These are phyloP conservation scores for Drosophila carrolli DNA, from an alignment of 1,140 invertebrate species.

Conservation along the genomic window DNA sequence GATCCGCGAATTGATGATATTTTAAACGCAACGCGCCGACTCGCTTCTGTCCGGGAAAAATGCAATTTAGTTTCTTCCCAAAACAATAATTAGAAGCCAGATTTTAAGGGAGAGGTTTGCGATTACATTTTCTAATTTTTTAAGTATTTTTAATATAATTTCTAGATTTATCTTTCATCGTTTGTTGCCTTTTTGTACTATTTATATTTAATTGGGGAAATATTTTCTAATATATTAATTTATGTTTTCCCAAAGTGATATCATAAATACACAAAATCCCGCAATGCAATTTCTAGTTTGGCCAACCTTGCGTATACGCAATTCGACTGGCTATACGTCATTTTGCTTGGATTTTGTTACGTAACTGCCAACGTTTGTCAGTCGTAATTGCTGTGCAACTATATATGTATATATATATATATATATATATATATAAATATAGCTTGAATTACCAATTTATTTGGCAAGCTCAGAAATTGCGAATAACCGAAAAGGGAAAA, in stretches of 20 bases:
- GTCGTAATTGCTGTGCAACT: conserved; percentile 44
- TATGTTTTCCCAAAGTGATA: too few species aligned
- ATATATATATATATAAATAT: conserved; percentile 1
- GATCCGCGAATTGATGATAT: conserved; percentile 31
- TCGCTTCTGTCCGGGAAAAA: neutral
- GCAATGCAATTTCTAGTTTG: neutral
- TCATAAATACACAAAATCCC: neutral
- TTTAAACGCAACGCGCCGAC: conserved; percentile 14
- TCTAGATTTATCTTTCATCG: too few species aligned
- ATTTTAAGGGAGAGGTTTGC: too few species aligned
- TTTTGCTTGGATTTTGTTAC: conserved; percentile 11
- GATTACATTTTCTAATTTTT: too few species aligned
- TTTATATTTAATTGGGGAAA: too few species aligned
- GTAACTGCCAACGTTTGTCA: conserved; percentile 9
- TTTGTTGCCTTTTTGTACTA: too few species aligned
- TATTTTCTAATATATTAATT: too few species aligned
- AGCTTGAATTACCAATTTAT: conserved; percentile 61
- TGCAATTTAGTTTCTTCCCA: neutral
- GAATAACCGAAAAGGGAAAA: conserved; percentile 15
- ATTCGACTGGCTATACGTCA: conserved; percentile 3
- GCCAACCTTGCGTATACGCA: conserved; percentile 38
- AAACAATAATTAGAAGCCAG: neutral
- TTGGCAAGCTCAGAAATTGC: conserved; percentile 47
- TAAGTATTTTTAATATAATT: too few species aligned
- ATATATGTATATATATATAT: neutral